Conservation (phyloP, 2,113 vertebrate genomes). For the Clupea harengus region DNA sequence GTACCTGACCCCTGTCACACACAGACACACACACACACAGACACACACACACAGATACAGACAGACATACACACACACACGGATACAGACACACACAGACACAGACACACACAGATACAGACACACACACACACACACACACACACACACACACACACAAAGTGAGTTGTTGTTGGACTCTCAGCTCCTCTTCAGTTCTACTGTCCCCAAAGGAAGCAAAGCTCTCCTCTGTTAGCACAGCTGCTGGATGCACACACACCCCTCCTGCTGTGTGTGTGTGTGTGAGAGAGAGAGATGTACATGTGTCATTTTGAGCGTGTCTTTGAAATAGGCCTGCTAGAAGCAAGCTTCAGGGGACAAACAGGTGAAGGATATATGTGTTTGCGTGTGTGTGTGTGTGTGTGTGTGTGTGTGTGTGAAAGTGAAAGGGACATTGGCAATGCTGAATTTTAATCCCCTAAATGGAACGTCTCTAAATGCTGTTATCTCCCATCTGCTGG, state of each 20-base stretch:
- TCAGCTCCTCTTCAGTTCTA: no score
- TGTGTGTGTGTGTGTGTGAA: constrained; percentile 29
- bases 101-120: background rate
- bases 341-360: constrained; percentile 23
- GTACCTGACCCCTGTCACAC: background rate
- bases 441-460: constrained; percentile 58
- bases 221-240: no score
- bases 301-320: background rate
- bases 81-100: background rate
- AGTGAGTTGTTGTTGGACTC: no score
- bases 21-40: background rate
- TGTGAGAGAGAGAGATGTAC: background rate
- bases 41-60: background rate
- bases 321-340: constrained; percentile 28
- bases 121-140: background rate
- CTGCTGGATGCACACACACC: no score
- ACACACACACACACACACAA: background rate
- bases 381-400: constrained; percentile 21
- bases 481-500: constrained; percentile 61
- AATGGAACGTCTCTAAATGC: constrained; percentile 62
- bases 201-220: no score
- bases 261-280: no score
- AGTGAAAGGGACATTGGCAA: constrained; percentile 52
- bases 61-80: background rate
- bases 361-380: constrained; percentile 45